Percentiles rank a stretch among this genome's conserved stretches.
Conservation (phyloP, 1,140 invertebrate species). For the Drosophila lacteicornis region DNA sequence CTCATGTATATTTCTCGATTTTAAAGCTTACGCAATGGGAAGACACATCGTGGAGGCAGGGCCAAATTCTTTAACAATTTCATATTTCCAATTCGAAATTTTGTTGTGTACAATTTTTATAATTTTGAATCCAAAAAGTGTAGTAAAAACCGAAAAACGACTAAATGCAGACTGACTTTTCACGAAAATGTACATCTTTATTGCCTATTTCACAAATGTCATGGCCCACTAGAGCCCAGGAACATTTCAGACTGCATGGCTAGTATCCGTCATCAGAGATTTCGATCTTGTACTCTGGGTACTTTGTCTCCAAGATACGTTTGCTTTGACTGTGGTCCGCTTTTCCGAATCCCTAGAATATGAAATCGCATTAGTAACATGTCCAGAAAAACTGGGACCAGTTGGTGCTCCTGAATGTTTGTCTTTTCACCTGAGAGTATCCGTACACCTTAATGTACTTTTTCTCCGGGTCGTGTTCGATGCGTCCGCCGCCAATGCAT, state of each 20-base stretch:
- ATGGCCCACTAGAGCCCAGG: slow-evolving; percentile 5
- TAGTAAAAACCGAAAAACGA: not conserved
- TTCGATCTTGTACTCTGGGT: slow-evolving; percentile 76
- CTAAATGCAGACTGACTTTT: slow-evolving; percentile 9
- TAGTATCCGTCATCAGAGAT: slow-evolving; percentile 83
- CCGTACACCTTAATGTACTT: slow-evolving; percentile 91
- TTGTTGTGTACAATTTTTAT: slow-evolving; percentile 6
- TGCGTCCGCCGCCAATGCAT: slow-evolving; percentile 92
- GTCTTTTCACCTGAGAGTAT: slow-evolving; percentile 88
- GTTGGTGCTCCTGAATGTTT: not conserved
- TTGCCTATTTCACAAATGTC: slow-evolving; percentile 5
- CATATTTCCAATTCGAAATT: slow-evolving; percentile 12
- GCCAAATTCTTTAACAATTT: not conserved
- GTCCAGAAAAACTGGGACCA: not conserved
- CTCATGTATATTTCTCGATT: not conserved
- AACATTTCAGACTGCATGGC: not conserved
- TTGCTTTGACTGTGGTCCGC: slow-evolving; percentile 77
- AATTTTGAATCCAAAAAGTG: slow-evolving; percentile 26
- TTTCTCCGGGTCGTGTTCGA: slow-evolving; percentile 88
- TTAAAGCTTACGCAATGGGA: slow-evolving; percentile 38
- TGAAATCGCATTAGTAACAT: not conserved
- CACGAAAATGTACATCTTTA: not conserved
- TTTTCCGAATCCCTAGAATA: slow-evolving; percentile 77
- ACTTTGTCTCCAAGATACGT: slow-evolving; percentile 69
- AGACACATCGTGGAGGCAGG: not conserved